Conservation (phyloP, 2,113 vertebrate species). For the Anoplopoma fimbria region DNA sequence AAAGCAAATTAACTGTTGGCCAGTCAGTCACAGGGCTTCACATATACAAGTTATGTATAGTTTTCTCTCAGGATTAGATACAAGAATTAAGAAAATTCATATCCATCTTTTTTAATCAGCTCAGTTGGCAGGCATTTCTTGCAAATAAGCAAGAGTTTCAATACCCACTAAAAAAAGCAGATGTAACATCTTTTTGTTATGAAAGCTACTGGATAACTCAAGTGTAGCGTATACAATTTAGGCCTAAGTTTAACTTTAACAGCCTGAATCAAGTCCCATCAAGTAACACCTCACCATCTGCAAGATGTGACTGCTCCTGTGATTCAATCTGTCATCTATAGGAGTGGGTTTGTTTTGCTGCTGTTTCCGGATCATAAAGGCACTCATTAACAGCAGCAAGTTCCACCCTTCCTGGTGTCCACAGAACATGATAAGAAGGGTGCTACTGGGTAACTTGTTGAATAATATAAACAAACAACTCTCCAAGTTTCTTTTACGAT, state of each 20-base stretch:
- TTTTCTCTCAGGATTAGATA: not conserved
- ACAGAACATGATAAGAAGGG: conserved; percentile 51
- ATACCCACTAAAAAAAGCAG: not conserved
- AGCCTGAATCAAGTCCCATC: not conserved
- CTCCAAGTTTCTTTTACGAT: not conserved
- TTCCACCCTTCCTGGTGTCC: conserved; percentile 63
- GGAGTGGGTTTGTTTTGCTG: conserved; percentile 33
- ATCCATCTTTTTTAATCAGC: not conserved
- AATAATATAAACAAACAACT: conserved; percentile 32
- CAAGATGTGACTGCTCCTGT: not conserved
- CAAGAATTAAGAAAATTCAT: not conserved
- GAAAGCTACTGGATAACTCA: no score
- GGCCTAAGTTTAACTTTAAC: not conserved
- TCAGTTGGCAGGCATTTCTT: not conserved
- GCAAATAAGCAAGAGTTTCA: not conserved
- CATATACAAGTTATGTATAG: no score
- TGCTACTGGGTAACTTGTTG: not conserved
- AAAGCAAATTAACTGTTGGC: no score
- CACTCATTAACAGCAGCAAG: conserved; percentile 48
- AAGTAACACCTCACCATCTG: not conserved
- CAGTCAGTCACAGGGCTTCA: no score
- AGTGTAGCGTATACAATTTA: not conserved
- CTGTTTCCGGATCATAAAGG: conserved; percentile 47
- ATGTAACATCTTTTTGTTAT: not conserved
- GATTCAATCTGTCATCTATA: conserved; percentile 8